A percentile compares a stretch with the other conserved stretches of the same genome.
Conservation (phyloP, 2,797 vertebrate genomes). For the Falco novaeseelandiae region DNA sequence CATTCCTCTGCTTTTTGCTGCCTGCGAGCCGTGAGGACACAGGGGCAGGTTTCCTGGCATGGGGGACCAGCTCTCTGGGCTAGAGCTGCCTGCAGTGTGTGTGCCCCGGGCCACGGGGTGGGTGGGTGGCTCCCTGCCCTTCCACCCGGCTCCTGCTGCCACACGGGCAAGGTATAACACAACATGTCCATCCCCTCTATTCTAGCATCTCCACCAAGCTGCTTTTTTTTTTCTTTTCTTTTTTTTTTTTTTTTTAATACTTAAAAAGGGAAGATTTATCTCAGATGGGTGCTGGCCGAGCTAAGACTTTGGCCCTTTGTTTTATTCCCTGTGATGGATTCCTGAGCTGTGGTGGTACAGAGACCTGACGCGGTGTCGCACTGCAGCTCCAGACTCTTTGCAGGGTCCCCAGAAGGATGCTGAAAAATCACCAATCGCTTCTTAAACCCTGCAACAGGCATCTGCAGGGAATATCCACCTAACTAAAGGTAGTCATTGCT, state of each 20-base stretch:
- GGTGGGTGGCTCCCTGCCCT: neutral
- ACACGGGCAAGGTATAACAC: rapidly evolving
- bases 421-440: neutral
- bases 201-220: neutral
- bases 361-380: rapidly evolving
- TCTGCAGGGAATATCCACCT: neutral
- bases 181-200: neutral
- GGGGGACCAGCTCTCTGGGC: neutral
- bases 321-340: neutral
- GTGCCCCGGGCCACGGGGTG: rapidly evolving
- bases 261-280: neutral
- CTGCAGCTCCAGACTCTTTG: neutral
- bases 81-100: rapidly evolving
- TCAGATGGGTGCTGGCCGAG: rapidly evolving
- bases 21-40: rapidly evolving
- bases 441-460: neutral
- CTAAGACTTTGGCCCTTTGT: neutral
- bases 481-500: rapidly evolving
- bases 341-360: neutral
- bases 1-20: neutral
- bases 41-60: neutral
- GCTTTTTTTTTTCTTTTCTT: too few relatives aligned
- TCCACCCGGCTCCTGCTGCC: neutral
- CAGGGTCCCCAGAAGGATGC: neutral
- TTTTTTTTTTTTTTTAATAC: too few relatives aligned